Evolutionary conservation across 2,797 vertebrate species (phyloP).

Genomic region (Hydrolagus colliei): DNA sequence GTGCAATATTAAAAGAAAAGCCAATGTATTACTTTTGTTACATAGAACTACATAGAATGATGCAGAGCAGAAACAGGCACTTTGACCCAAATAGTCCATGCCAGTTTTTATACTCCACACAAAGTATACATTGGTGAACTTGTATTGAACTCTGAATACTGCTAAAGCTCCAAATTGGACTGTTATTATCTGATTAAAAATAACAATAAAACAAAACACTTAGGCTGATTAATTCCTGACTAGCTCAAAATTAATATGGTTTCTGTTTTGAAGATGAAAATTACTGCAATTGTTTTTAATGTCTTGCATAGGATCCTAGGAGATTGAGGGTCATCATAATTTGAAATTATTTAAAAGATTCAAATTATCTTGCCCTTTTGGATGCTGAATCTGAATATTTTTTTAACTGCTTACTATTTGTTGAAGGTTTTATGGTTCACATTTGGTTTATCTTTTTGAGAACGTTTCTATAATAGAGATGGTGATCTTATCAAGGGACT

Average conservation of each 20-base stretch:
- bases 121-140: neutral
- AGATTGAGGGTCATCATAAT: neutral
- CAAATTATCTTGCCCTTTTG: too few species aligned
- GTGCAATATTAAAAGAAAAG: neutral
- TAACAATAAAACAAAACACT: too few species aligned
- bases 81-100: too few species aligned
- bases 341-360: too few species aligned
- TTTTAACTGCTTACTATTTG: too few species aligned
- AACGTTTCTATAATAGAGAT: too few species aligned
- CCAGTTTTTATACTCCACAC: too few species aligned
- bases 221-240: neutral
- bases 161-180: neutral
- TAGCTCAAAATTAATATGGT: neutral
- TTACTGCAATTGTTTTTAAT: neutral
- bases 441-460: too few species aligned
- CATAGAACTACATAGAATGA: too few species aligned
- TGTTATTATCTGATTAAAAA: neutral
- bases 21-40: neutral
- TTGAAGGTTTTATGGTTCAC: too few species aligned
- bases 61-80: too few species aligned
- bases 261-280: conserved; percentile 17
- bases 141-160: neutral
- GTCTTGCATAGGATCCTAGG: neutral
- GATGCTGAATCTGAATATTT: too few species aligned
- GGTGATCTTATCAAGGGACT: neutral